Base-by-base conservation (phyloP, 2,888 invertebrate species). In the Parascotia fuliginaria region DNA sequence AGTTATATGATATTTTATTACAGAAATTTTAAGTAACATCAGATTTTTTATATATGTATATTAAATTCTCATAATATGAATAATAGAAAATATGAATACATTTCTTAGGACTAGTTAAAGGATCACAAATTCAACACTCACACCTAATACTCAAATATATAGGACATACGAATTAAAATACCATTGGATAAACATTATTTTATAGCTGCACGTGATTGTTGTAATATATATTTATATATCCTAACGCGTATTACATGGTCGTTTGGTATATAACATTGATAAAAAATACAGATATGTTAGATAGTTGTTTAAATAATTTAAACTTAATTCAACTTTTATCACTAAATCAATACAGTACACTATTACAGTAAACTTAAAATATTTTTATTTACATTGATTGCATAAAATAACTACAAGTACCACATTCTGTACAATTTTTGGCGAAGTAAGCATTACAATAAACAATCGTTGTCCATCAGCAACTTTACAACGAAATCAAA, bases 61-160 rank as follows among this genome's bases (percentile, higher is more conserved):
- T 77, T 84, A 79, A 83, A 83, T 82, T 87, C 76, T 83, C 75
- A 55, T 74, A 83, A 85, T 82, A 83, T 65, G 77, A 79, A 80
- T 87, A 85, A 85, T 89, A 87, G 86, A 90, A 91, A 91, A 90
- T 90, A 89, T 89, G 79, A 85, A 85, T 91, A 87, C 78, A 85
- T 87, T 89, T 86, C 86, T 89, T 90, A 89, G 36, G 65, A 75
- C 77, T 89, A 89, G 62, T 79, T 77, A 81, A 77, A 81, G 73
- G 81, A 87, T 90, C 87, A 90, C 87, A 89, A 87, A 87, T 79
- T 82, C 65, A 82, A 89, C 82, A 83, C 77, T 79, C 85, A 86
- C 79, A 75, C 55, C 49, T 61, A 71, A 46, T 68, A 60, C 50
- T 62, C 52, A 56, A 54, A 60, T 69, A 60, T 63, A 55, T 60